Evolutionary conservation across 2,888 invertebrate species (phyloP), one percentile per base, ranked within the genome.

Genomic region (Watsonalla binaria): DNA sequence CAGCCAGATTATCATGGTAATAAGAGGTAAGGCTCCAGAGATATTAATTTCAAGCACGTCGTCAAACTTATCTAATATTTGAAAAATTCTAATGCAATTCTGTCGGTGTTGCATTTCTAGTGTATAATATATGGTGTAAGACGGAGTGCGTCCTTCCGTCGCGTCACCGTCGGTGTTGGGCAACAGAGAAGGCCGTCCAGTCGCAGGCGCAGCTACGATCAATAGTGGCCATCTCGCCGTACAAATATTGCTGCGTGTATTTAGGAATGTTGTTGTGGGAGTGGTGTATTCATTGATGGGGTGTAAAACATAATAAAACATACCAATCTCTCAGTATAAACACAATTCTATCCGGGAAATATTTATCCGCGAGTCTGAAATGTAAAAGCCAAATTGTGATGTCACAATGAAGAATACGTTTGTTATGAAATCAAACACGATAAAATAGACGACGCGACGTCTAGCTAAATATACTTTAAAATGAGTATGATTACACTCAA

Each of bases 111-210:
- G 51, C 51, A 51, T 54, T 52, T 45, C 45, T 14, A 47, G 50
- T 42, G 24, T 8, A 48, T 47, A 55, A 50, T 15, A 13, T 56
- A 58, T 59, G 59, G 61, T 58, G 62, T 58, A 59, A 61, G 49
- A 42, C 46, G 51, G 50, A 54, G 66, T 65, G 62, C 61, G 77
- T 74, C 76, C 74, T 76, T 76, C 78, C 70, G 74, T 60, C 59
- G 66, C 58, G 63, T 59, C 61, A 57, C 49, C 9, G 48, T 56
- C 58, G 46, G 53, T 35, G 57, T 68, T 63, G 62, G 58, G 63
- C 63, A 70, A 70, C 54, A 55, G 56, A 62, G 68, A 71, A 67
- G 70, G 70, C 62, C 70, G 65, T 53, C 66, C 64, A 64, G 66
- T 67, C 54, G 51, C 51, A 53, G 59, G 56, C 56, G 53, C 53